A percentile compares a stretch with the other conserved stretches of the same genome.
These are phyloP conservation scores for Cyprinus carpio DNA, from an alignment of 2,113 vertebrate species.

Conservation along the genomic window DNA sequence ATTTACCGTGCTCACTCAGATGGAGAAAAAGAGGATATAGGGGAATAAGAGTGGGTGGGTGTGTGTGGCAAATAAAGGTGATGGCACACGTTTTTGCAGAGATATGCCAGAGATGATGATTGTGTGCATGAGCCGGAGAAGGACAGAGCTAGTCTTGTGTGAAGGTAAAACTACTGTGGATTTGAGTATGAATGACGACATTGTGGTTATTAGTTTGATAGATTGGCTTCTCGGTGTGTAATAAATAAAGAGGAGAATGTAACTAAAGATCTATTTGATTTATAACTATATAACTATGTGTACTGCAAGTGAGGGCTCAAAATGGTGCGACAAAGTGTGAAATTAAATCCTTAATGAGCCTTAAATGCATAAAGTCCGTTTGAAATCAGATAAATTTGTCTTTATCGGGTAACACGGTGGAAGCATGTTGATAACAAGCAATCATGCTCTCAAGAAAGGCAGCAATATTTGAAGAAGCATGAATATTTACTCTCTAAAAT, in stretches of 20 bases:
- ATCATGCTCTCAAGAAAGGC: background rate
- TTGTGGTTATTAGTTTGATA: background rate
- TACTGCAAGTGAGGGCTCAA: background rate
- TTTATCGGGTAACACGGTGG: background rate
- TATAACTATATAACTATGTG: background rate
- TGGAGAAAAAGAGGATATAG: slow-evolving; percentile 66
- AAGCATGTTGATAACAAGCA: background rate
- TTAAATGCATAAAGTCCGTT: background rate
- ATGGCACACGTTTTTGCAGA: slow-evolving; percentile 8
- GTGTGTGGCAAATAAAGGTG: slow-evolving; percentile 27
- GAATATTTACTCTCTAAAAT: background rate
- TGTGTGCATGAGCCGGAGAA: background rate
- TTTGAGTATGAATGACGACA: slow-evolving; percentile 51
- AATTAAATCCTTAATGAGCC: background rate
- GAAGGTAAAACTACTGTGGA: background rate
- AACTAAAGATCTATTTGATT: background rate
- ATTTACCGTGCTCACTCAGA: slow-evolving; percentile 75
- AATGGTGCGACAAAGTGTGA: background rate
- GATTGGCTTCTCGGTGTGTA: background rate
- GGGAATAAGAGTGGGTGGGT: slow-evolving; percentile 38
- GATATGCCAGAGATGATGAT: slow-evolving; percentile 31
- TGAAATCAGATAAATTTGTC: background rate
- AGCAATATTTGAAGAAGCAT: slow-evolving; percentile 1
- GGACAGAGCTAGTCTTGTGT: background rate
- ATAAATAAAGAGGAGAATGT: background rate